Evolutionary conservation across 2,888 invertebrate genomes (phyloP).

Genomic region (Arrhopalites spinosus): DNA sequence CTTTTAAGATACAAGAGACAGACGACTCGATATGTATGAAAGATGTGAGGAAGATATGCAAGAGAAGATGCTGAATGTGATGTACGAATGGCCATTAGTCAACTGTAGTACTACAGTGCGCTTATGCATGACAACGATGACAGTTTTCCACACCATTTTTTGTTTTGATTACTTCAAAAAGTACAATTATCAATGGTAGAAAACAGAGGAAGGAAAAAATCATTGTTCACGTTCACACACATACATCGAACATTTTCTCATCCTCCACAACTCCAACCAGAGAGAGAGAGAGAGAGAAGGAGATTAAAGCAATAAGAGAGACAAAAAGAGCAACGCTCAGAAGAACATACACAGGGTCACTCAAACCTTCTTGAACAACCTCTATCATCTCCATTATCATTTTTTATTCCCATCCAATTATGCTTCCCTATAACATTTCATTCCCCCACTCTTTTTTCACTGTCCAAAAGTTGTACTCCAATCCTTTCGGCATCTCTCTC

Average conservation of each 20-base stretch:
- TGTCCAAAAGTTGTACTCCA: neutral
- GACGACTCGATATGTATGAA: too few relatives aligned
- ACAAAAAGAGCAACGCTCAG: neutral
- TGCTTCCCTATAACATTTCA: neutral
- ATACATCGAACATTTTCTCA: conserved; percentile 27
- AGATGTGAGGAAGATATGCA: neutral
- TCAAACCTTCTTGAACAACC: neutral
- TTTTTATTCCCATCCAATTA: conserved; percentile 2
- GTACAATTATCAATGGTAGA: conserved; percentile 44
- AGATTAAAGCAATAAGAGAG: conserved; percentile 11
- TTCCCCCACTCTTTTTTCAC: neutral
- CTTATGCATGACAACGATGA: conserved; percentile 33
- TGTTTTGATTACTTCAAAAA: conserved; percentile 42
- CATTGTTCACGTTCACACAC: conserved; percentile 33
- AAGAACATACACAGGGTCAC: neutral
- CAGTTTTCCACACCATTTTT: conserved; percentile 39
- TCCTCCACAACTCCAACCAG: conserved; percentile 12
- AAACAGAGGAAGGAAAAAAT: conserved; percentile 33
- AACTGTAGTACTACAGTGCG: neutral
- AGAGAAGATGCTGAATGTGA: conserved; percentile 4
- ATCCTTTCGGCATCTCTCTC: neutral
- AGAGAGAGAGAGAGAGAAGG: neutral
- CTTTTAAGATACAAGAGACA: neutral
- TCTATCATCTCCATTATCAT: neutral
- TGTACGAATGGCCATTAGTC: conserved; percentile 23